Base-by-base conservation (phyloP, 2,888 invertebrate species). In the Osmoderma eremita region DNA sequence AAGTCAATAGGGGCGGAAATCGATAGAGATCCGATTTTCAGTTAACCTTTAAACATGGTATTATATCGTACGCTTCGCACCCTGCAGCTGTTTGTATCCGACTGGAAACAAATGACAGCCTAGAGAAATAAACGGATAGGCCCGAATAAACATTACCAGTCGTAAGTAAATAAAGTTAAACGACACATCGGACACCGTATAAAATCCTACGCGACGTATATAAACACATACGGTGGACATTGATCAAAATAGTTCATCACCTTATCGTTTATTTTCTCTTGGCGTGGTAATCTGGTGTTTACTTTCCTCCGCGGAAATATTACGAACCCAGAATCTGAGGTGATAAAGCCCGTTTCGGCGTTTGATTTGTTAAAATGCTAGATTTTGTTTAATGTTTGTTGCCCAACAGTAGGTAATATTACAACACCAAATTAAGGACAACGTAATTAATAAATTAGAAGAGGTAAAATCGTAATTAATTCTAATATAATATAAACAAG, bases 81-180 rank as follows among this genome's bases (percentile, higher is more conserved):
- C 58, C 58, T 61, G 58, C 63, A 63, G 63, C 49, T 63, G 63
- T 63, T 63, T 63, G 17, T 41, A 50, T 63, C 22, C 30, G 17
- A 63, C 51, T 63, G 63, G 63, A 63, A 50, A 63, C 53, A 63
- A 63, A 53, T 30, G 63, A 42, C 63, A 30, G 41, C 13, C 51
- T 42, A 22, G 63, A 63, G 63, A 53, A 63, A 63, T 63, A 63
- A 63, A 63, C 63, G 20, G 50, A 63, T 53, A 51, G 45, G 30
- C 30, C 24, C 45, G 45, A 48, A 61, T 45, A 61, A 61, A 61
- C 45, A 61, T 61, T 61, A 54, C 30, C 39, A 61, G 45, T 61
- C 30, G 58, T 45, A 61, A 61, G 58, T 61, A 61, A 61, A 61
- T 61, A 45, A 61, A 61, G 58, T 61, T 61, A 61, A 61, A 45